Conservation (phyloP, 30 jellyfish, hydroid and myxozoan genomes). For the Clytia hemisphaerica region DNA sequence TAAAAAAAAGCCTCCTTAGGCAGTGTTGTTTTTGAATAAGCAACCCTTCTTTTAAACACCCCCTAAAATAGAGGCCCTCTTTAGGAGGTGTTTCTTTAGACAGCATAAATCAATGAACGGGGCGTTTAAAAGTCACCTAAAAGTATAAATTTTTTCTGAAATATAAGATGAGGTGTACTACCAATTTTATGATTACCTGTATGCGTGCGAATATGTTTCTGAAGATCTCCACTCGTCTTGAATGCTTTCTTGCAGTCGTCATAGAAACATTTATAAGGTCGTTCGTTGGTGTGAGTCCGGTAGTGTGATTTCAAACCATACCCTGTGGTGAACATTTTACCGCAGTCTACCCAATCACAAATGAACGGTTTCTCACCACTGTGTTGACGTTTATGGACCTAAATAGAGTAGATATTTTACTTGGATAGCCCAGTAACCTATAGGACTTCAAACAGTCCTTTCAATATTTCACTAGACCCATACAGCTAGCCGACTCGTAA, state of each 20-base stretch:
- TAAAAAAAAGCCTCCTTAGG: neutral
- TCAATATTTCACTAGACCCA: too few relatives aligned
- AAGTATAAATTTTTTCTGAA: too few relatives aligned
- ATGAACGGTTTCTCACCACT: constrained; percentile 92
- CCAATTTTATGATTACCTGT: too few relatives aligned
- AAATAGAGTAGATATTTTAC: neutral
- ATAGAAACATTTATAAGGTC: constrained; percentile 94
- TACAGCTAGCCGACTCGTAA: too few relatives aligned
- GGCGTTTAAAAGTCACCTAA: neutral
- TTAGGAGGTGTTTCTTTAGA: too few relatives aligned
- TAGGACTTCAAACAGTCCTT: too few relatives aligned
- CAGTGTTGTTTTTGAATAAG: neutral
- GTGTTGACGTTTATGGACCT: constrained; percentile 93
- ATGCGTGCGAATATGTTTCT: constrained; percentile 93
- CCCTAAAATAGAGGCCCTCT: too few relatives aligned
- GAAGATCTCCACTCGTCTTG: constrained; percentile 97
- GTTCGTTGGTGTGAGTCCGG: constrained; percentile 96
- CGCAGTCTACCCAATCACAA: constrained; percentile 97
- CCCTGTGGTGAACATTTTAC: constrained; percentile 91
- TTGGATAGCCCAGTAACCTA: too few relatives aligned
- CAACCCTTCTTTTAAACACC: neutral
- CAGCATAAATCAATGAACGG: too few relatives aligned
- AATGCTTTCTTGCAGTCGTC: constrained; percentile 78
- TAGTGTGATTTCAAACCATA: constrained; percentile 95
- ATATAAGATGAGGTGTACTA: too few relatives aligned